phyloP scores from a whole-genome alignment of 2,113 vertebrate species.

The Drymodes brunneopygia region DNA sequence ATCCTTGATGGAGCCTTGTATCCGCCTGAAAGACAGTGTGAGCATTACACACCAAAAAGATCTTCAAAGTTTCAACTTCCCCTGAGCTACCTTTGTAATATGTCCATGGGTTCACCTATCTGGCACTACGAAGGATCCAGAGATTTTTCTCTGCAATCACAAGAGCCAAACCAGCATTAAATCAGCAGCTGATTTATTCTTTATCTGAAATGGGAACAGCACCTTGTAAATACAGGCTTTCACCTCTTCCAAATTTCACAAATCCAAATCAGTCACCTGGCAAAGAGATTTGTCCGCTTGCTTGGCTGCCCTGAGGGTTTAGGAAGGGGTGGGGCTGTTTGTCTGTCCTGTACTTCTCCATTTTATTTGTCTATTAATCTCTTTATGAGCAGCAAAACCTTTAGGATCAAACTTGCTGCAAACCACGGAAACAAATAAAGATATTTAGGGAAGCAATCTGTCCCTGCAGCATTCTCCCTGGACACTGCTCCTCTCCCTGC shows the following conservation, averaged over 20 bases:
- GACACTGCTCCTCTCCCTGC: neutral
- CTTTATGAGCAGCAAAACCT: neutral
- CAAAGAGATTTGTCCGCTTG: neutral
- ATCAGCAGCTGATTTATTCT: neutral
- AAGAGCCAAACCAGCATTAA: neutral
- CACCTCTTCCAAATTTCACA: neutral
- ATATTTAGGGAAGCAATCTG: neutral
- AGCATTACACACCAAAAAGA: neutral
- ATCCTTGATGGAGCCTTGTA: conserved; percentile 68
- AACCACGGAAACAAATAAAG: neutral
- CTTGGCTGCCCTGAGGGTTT: neutral
- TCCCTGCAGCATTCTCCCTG: neutral
- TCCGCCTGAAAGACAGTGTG: conserved; percentile 38
- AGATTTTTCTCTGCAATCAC: neutral
- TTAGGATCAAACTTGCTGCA: neutral
- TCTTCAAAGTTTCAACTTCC: neutral
- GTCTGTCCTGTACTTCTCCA: neutral
- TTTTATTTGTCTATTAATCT: neutral
- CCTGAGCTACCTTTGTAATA: neutral
- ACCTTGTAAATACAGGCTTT: neutral
- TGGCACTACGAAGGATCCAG: neutral
- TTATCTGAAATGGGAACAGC: neutral
- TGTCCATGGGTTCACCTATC: neutral
- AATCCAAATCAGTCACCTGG: neutral
- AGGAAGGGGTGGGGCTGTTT: neutral